A percentile compares a stretch with the other conserved stretches of the same genome.
phyloP scores from a whole-genome alignment of 2,113 vertebrate genomes.

The Tauraco erythrolophus region DNA sequence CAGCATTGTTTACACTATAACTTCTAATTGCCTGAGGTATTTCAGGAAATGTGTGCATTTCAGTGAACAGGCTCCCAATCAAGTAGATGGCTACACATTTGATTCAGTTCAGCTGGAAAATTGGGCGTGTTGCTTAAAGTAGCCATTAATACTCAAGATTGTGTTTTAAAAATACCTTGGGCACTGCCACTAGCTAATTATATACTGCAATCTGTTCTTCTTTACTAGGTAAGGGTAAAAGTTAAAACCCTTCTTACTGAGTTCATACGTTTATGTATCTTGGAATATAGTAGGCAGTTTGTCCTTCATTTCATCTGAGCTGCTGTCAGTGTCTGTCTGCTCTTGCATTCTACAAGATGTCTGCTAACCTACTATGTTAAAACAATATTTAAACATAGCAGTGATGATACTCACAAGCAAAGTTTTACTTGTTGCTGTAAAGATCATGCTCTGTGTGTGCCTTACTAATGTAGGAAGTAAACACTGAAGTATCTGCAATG shows the following conservation, averaged over 20 bases:
- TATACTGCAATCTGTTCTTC: not conserved
- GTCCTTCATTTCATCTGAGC: not conserved
- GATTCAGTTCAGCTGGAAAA: not conserved
- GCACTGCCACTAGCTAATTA: not conserved
- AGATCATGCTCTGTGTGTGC: not conserved
- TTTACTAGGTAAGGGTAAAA: not conserved
- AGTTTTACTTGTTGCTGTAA: not conserved
- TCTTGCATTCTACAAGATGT: not conserved
- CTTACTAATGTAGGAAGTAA: not conserved
- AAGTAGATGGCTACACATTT: not conserved
- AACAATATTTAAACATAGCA: not conserved
- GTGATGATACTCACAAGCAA: not conserved
- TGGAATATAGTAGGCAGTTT: not conserved
- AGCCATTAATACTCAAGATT: not conserved
- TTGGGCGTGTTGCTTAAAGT: not conserved
- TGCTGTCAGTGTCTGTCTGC: not conserved
- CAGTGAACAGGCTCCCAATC: not conserved
- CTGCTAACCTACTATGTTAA: not conserved
- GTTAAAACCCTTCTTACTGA: not conserved
- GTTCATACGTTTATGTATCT: not conserved
- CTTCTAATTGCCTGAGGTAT: not conserved
- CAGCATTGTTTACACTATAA: not conserved
- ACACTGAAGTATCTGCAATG: not conserved
- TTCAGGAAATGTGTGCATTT: not conserved
- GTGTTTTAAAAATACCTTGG: not conserved